These are phyloP conservation scores for Morus bassanus DNA, from an alignment of 2,797 vertebrate species.

Conservation along the genomic window DNA sequence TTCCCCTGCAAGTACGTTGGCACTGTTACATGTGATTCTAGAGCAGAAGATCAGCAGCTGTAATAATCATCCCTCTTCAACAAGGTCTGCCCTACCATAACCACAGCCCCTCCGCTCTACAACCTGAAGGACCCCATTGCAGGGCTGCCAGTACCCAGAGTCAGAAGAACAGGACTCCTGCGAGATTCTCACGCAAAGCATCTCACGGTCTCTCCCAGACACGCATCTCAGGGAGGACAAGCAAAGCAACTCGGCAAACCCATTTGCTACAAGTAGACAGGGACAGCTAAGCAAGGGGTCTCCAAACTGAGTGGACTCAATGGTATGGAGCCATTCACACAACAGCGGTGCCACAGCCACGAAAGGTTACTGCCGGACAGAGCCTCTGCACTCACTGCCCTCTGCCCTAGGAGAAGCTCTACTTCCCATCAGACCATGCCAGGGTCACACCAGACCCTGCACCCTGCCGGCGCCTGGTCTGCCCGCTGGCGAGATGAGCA, in stretches of 20 bases:
- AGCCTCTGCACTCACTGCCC: not conserved
- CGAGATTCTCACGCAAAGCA: not conserved
- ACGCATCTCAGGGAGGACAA: not conserved
- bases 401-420: not conserved
- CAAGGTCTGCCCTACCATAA: not conserved
- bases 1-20: not conserved
- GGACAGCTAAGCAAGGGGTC: not conserved
- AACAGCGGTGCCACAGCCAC: not conserved
- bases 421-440: not conserved
- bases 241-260: not conserved
- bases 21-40: not conserved
- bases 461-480: not conserved
- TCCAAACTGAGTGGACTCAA: not conserved
- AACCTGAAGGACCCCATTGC: not conserved
- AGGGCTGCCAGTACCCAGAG: not conserved
- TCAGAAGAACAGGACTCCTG: not conserved
- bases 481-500: rapidly evolving
- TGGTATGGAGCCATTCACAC: not conserved
- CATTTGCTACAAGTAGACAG: not conserved
- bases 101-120: not conserved
- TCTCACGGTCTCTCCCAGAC: rapidly evolving
- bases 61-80: not conserved
- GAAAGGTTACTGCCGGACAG: rapidly evolving
- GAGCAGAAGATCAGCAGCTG: not conserved
- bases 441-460: not conserved